A percentile compares a stretch with the other conserved stretches of the same genome.
phyloP scores from a whole-genome alignment of 2,888 invertebrate genomes.

The Sphaerophoria taeniata region DNA sequence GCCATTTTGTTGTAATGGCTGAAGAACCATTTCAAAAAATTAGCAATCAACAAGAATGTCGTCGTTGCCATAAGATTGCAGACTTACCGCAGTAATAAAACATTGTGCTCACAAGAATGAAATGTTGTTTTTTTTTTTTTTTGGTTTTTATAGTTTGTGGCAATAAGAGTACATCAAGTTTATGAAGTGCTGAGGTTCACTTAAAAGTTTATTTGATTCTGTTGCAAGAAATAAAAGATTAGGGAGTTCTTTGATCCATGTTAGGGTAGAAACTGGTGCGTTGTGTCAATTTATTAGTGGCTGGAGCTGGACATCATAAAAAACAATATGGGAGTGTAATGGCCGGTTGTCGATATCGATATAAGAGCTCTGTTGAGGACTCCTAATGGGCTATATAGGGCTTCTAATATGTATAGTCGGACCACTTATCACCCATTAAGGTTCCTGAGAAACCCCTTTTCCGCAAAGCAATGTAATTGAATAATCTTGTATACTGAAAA shows the following conservation, averaged over 20 bases:
- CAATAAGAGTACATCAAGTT: conserved; percentile 35
- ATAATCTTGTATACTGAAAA: no score
- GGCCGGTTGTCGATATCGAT: no score
- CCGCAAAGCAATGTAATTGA: no score
- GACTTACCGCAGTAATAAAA: conserved; percentile 29
- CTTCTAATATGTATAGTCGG: no score
- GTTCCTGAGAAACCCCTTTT: no score
- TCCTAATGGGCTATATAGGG: no score
- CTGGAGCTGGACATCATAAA: no score
- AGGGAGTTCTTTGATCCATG: background rate
- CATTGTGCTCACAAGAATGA: conserved; percentile 1
- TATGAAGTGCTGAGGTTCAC: conserved; percentile 47
- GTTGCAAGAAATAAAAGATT: conserved; percentile 1
- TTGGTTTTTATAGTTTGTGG: conserved; percentile 15
- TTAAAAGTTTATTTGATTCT: conserved; percentile 40
- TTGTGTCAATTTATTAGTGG: conserved; percentile 4
- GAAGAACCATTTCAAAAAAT: conserved; percentile 11
- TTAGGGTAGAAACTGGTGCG: background rate
- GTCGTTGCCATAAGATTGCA: conserved; percentile 25
- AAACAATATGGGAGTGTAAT: no score
- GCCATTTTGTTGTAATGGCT: conserved; percentile 23
- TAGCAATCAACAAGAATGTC: conserved; percentile 36
- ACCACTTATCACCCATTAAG: no score
- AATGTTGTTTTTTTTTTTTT: conserved; percentile 4
- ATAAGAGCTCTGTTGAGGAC: no score